Conservation (phyloP, 2,113 vertebrate species). For the Pimephales promelas region DNA sequence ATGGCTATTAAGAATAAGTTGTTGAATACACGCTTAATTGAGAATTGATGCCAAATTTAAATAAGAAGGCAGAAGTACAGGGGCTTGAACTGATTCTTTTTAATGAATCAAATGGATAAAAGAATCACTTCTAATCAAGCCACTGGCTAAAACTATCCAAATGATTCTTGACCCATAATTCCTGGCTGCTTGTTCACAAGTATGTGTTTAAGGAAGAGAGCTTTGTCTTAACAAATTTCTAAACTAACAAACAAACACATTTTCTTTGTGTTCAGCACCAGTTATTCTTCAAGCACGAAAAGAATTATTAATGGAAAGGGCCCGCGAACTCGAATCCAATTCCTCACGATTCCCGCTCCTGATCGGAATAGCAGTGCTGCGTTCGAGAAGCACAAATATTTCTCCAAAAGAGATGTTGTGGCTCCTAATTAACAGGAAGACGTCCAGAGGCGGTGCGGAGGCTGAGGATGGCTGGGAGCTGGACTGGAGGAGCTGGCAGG, state of each 20-base stretch:
- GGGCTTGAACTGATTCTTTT: background rate
- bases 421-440: slow-evolving; percentile 57
- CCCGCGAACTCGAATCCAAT: background rate
- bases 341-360: background rate
- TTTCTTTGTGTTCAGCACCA: background rate
- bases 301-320: background rate
- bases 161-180: background rate
- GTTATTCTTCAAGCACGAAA: background rate
- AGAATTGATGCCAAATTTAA: too few relatives aligned
- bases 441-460: slow-evolving; percentile 29
- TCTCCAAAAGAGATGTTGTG: slow-evolving; percentile 48
- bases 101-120: background rate
- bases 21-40: too few relatives aligned
- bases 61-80: too few relatives aligned
- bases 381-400: slow-evolving; percentile 30
- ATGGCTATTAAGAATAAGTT: too few relatives aligned
- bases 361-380: background rate
- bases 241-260: background rate
- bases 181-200: background rate
- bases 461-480: slow-evolving; percentile 14
- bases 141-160: background rate
- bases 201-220: background rate
- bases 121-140: background rate
- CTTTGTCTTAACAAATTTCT: background rate
- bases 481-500: background rate